These are phyloP conservation scores for Cheumatopsyche charites DNA, from an alignment of 1,140 invertebrate species.

Conservation along the genomic window DNA sequence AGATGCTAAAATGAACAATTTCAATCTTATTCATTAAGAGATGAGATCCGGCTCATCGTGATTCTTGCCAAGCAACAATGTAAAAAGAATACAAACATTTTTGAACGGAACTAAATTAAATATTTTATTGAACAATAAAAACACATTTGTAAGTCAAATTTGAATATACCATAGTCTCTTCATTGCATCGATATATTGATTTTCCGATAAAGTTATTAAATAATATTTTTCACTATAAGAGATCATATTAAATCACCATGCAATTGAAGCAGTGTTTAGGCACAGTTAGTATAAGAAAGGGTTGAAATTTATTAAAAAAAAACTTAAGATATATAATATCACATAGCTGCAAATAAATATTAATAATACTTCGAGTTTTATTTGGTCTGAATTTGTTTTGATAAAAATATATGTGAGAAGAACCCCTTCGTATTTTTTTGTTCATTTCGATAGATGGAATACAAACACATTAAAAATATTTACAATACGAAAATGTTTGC, in stretches of 20 bases:
- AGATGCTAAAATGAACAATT: slow-evolving; percentile 6
- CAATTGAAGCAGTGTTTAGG: slow-evolving; percentile 18
- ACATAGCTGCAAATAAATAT: background rate
- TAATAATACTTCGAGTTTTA: background rate
- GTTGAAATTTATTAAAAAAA: background rate
- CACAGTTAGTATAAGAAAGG: slow-evolving; percentile 23
- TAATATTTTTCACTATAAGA: background rate
- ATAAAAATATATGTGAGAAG: too few relatives aligned
- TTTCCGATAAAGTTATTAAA: too few relatives aligned
- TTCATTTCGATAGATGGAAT: too few relatives aligned
- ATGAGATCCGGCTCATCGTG: slow-evolving; percentile 48
- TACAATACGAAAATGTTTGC: background rate
- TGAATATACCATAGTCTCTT: too few relatives aligned
- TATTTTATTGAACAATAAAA: background rate
- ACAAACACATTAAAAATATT: background rate
- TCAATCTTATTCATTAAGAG: slow-evolving; percentile 45
- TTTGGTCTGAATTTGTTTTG: background rate
- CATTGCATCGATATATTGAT: too few relatives aligned
- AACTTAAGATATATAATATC: background rate
- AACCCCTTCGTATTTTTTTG: too few relatives aligned
- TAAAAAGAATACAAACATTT: background rate
- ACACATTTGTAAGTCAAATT: too few relatives aligned
- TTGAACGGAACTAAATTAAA: background rate
- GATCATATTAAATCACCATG: slow-evolving; percentile 2
- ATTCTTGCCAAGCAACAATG: slow-evolving; percentile 19